A percentile compares a stretch with the other conserved stretches of the same genome.
phyloP scores from a whole-genome alignment of 2,797 vertebrate genomes.

The Pempheris klunzingeri region DNA sequence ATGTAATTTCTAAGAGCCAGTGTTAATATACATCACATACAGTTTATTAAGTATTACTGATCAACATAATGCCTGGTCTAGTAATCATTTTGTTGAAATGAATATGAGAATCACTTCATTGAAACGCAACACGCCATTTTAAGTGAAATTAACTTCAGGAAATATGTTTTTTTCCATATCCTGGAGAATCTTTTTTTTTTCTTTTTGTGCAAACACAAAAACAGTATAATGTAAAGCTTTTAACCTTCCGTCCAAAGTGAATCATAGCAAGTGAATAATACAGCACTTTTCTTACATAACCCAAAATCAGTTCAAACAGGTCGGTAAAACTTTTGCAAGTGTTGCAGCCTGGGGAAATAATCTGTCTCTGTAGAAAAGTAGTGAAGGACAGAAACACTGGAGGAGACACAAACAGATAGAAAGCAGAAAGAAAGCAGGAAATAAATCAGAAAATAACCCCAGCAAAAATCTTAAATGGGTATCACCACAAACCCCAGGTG shows the following conservation, averaged over 20 bases:
- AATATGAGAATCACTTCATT: neutral
- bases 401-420: constrained; percentile 14
- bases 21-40: neutral
- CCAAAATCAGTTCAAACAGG: constrained; percentile 22
- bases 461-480: constrained; percentile 31
- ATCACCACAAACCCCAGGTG: constrained; percentile 37
- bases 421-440: constrained; percentile 32
- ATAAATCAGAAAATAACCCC: constrained; percentile 34
- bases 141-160: neutral
- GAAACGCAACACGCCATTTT: neutral
- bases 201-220: constrained; percentile 8
- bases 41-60: neutral
- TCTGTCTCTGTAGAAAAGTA: constrained; percentile 8
- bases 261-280: constrained; percentile 25
- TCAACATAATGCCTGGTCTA: neutral
- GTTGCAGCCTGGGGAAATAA: constrained; percentile 16
- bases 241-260: constrained; percentile 18
- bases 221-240: constrained; percentile 1
- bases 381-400: neutral
- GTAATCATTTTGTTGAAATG: neutral
- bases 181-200: neutral
- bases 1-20: too few species aligned
- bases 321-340: constrained; percentile 21
- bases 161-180: neutral
- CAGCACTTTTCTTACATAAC: neutral